Base-by-base conservation (phyloP, 2,113 vertebrate species). In the Psophia crepitans region DNA sequence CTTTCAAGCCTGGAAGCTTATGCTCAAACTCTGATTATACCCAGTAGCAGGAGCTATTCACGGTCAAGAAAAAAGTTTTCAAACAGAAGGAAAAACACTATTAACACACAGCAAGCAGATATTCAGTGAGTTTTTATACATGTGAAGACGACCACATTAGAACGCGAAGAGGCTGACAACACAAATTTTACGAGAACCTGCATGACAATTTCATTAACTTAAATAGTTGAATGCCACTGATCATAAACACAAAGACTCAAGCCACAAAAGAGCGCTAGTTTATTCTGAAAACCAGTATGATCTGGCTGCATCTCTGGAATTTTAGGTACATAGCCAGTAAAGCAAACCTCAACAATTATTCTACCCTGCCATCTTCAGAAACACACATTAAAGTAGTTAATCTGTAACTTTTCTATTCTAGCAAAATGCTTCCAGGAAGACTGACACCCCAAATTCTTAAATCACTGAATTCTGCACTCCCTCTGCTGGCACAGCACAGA, bases 401-500 rank as follows among this genome's bases (percentile, higher is more conserved):
- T 17, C 58, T 28, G 6, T 43, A 93, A 73, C 26, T 77, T 61
- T 28, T 30, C 23, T 56, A 26, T 14, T 43, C 22, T 43, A 79
- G 46, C 14, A 49, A 64, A 30, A 60, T 15, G 16, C 22, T 92
- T 66, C 53, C 32, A 30, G 26, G 32, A 76, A 85, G 68, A 48
- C 26, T 37, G 76, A 70, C 76, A 80, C 83, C 90, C 73, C 73
- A 54, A 88, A 84, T 70, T 70, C 64, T 75, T 71, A 39, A 24
- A 95, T 95, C 66, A 13, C 75, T 94, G 92, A 94, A 74, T 44
- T 68, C 33, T 64, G 92, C 76, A 63, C 97, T 97, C 97, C 97
- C 96, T 94, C 97, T 96, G 90, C 96, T 97, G 97, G 96, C 83
- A 77, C 44, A 95, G 88, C 53, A 66, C 73, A 28, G 92, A 70